Conservation (phyloP, 2,888 invertebrate genomes). For the Piscicola geometra region DNA sequence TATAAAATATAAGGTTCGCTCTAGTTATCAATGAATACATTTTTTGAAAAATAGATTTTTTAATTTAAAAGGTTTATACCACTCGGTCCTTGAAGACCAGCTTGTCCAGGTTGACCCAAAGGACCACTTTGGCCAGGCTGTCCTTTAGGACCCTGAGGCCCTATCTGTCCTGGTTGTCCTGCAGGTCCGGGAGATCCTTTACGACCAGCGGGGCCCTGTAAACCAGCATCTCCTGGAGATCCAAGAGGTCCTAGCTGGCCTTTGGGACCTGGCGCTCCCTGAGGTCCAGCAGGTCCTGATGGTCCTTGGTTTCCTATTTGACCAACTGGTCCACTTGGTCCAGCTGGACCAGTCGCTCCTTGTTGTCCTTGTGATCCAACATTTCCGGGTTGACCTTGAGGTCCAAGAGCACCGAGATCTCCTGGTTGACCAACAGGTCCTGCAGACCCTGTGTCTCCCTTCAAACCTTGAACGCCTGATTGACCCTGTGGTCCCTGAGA, state of each 20-base stretch:
- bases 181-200: slow-evolving; percentile 33
- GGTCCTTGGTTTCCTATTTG: slow-evolving; percentile 34
- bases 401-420: slow-evolving; percentile 1
- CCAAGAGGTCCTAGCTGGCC: not conserved
- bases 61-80: not conserved
- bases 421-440: slow-evolving; percentile 39
- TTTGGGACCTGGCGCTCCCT: slow-evolving; percentile 1
- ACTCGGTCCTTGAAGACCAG: slow-evolving; percentile 9
- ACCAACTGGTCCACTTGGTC: slow-evolving; percentile 38
- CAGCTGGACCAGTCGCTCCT: slow-evolving; percentile 36
- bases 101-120: not conserved
- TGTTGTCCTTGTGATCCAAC: slow-evolving; percentile 34
- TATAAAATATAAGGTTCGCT: too few species aligned
- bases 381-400: slow-evolving; percentile 35
- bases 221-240: not conserved
- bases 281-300: slow-evolving; percentile 24
- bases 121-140: slow-evolving; percentile 4
- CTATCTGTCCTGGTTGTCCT: not conserved
- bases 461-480: slow-evolving; percentile 33
- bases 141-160: not conserved
- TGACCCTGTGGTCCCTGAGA: slow-evolving; percentile 33
- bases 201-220: slow-evolving; percentile 9
- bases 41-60: too few species aligned
- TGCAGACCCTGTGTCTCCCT: slow-evolving; percentile 37
- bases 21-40: too few species aligned